A percentile compares a stretch with the other conserved stretches of the same genome.
Evolutionary conservation across 64 coral and sea anemone genomes (phyloP).

Genomic region (Porites lutea): DNA sequence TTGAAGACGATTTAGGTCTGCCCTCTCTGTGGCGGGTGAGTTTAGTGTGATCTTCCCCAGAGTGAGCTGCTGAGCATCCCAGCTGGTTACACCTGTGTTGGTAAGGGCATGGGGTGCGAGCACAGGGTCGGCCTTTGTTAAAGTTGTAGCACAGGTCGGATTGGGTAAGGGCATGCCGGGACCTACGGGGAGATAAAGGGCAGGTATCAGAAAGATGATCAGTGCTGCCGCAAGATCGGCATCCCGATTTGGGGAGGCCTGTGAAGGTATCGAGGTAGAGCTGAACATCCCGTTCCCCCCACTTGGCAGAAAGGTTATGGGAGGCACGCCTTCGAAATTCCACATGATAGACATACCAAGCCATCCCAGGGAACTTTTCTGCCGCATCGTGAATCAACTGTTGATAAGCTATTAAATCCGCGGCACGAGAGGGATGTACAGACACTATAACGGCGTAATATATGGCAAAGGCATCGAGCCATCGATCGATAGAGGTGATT

Average conservation of each 20-base stretch:
- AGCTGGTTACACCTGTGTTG: neutral
- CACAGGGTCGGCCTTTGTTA: neutral
- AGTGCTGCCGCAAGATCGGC: neutral
- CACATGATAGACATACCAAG: neutral
- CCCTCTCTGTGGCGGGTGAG: neutral
- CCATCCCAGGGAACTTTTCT: neutral
- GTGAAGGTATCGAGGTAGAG: neutral
- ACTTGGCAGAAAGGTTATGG: neutral
- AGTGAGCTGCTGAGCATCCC: neutral
- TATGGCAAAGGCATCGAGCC: neutral
- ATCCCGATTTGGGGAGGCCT: neutral
- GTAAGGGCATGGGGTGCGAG: neutral
- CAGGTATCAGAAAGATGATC: neutral
- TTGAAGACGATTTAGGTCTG: neutral
- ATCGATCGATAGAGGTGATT: neutral
- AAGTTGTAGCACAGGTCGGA: neutral
- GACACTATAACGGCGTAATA: neutral
- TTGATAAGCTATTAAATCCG: neutral
- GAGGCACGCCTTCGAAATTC: neutral
- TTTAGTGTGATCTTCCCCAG: neutral
- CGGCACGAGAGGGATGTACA: neutral
- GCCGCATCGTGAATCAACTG: neutral
- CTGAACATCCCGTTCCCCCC: neutral
- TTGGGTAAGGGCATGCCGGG: neutral
- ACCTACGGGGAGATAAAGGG: neutral